These are phyloP conservation scores for Gymnocheta viridis DNA, from an alignment of 2,888 invertebrate genomes.

Conservation along the genomic window DNA sequence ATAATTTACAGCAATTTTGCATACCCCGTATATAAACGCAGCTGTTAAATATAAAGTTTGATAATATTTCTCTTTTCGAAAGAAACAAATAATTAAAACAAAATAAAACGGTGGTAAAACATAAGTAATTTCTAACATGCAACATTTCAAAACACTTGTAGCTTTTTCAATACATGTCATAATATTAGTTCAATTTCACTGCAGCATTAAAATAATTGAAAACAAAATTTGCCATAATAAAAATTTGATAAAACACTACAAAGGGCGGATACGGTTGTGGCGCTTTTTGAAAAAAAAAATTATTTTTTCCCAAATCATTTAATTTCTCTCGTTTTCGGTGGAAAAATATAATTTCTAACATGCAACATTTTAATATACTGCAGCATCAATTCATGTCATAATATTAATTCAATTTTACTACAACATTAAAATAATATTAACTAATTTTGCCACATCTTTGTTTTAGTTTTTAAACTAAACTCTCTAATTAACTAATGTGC, in stretches of 20 bases:
- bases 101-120: not conserved
- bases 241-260: no score
- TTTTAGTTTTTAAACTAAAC: no score
- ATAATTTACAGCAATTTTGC: conserved; percentile 18
- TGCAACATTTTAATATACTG: conserved; percentile 57
- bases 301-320: no score
- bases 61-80: conserved; percentile 2
- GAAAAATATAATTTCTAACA: conserved; percentile 45
- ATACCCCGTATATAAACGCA: conserved; percentile 35
- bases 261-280: no score
- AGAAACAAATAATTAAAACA: not conserved
- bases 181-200: conserved; percentile 36
- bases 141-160: conserved; percentile 53
- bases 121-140: conserved; percentile 60
- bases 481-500: no score
- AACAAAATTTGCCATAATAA: not conserved
- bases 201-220: not conserved
- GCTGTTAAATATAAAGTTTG: conserved; percentile 11
- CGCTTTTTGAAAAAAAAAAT: no score
- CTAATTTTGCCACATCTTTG: not conserved
- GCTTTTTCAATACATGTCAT: conserved; percentile 55
- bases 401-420: conserved; percentile 31
- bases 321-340: no score
- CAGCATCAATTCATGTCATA: conserved; percentile 55
- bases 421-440: not conserved